Evolutionary conservation across 2,888 invertebrate species (phyloP), one percentile per base, ranked within the genome.

Genomic region (Carpatolechia fugitivella): DNA sequence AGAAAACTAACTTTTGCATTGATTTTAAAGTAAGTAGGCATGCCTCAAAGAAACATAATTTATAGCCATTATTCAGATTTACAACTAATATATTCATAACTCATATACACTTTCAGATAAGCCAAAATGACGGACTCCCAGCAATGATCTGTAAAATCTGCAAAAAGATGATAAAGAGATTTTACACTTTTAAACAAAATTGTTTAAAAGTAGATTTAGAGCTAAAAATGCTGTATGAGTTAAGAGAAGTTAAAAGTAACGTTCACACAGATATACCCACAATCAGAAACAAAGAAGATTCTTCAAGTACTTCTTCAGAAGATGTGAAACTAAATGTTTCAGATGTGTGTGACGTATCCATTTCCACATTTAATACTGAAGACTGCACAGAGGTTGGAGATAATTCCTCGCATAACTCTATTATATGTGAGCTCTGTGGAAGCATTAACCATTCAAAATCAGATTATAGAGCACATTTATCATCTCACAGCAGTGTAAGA

Each of bases 401-500:
- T 35, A n/a, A 35, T n/a, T n/a, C 13, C 16, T 38, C 16, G 6
- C n/a, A 1, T 38, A 40, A 10, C 41, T 31, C 41, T 7, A 16
- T 55, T 20, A 69, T 70, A 54, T 76, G 71, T 60, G 72, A 74
- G 55, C 41, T 57, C 16, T 76, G 76, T 60, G 75, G 76, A 3
- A 55, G 54, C 13, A 63, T 65, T 53, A 71, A 69, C 36, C 62
- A 65, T 57, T 61, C 62, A 11, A 69, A 63, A 52, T 57, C 61
- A 40, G 56, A 65, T 13, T 63, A 71, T 49, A 63, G 60, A n/a
- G 72, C 66, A 40, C 88, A 90, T 61, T 71, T 80, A 69, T 63
- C 73, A 16, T 71, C 73, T 4, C 86, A 88, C 64, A 64, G 74
- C 16, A 76, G 73, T 1, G 75, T 76, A 18, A 84, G 78, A 62